Base-by-base conservation (phyloP, 2,888 invertebrate species). In the Troilus luridus region DNA sequence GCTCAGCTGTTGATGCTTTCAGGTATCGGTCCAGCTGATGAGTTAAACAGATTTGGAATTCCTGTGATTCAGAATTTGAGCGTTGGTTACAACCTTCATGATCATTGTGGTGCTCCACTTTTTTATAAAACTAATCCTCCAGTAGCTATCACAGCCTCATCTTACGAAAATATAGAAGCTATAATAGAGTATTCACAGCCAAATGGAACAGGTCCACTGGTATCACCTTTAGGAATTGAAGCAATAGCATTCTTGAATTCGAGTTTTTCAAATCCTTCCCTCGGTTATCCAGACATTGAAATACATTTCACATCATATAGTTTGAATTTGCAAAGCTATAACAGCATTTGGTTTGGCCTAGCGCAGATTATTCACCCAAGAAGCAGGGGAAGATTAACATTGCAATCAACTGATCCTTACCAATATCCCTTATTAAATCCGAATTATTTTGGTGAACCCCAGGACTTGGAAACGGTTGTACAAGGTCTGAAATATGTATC, bases 1-100 rank as follows among this genome's bases (percentile, higher is more conserved):
- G 95, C 95, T 0, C 95, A 95, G 93, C 93, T 95, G 7, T 93
- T 95, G 27, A 94, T 95, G 94, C 93, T 95, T 85, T 95, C 95
- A n/a, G 95, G 95, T 5, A 93, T 95, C 21, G 93, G 93, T 8
- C 93, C 93, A 0, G 88, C 88, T 19, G 92, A 92, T 41, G 92
- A 93, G 58, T 90, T 93, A 72, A 62, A 91, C 27, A 89, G 91
- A 67, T 62, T 93, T 24, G 92, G 92, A 91, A 94, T 94, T n/a
- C 93, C 94, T 2, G 93, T 94, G 6, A 91, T 94, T 19, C 93
- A 93, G 12, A 93, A 94, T 92, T 92, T 94, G 17, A 94, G 94
- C 0, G 94, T 94, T 1, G 94, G 94, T 19, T 92, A 93, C 90
- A 94, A 94, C 91, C 93, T 94, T 19, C 94, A 94, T 91, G 94